Conservation (phyloP, 2,797 vertebrate species). For the Falco naumanni region DNA sequence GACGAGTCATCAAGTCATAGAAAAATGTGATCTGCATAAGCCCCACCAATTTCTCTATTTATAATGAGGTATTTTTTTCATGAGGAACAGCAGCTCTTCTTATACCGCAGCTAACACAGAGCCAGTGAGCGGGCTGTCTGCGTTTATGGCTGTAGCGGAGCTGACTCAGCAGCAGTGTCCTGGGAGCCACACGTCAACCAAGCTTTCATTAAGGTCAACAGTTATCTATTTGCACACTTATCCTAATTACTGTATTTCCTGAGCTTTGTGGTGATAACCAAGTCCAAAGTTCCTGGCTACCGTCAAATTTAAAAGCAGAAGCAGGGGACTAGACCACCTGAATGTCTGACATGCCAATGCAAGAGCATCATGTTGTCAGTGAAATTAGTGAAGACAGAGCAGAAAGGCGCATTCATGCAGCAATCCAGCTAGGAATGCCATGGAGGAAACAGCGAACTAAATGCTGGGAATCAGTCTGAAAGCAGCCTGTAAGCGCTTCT, state of each 20-base stretch:
- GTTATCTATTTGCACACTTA: neutral
- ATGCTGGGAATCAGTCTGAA: neutral
- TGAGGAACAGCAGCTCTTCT: constrained; percentile 26
- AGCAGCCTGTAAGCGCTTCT: neutral
- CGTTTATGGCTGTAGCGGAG: neutral
- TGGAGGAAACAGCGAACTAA: neutral
- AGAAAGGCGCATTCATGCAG: neutral
- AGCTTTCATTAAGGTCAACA: neutral
- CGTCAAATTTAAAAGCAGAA: neutral
- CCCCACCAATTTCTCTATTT: neutral
- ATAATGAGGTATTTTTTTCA: constrained; percentile 30
- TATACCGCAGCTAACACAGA: neutral
- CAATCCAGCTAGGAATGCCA: neutral
- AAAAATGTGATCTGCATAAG: constrained; percentile 24
- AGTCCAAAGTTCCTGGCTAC: neutral
- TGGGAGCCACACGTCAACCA: neutral
- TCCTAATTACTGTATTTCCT: neutral
- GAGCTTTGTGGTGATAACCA: neutral
- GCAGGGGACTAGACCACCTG: neutral
- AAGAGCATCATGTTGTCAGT: neutral
- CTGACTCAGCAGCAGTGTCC: constrained; percentile 34
- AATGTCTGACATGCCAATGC: neutral
- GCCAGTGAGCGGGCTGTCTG: neutral
- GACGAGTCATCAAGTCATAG: constrained; percentile 23
- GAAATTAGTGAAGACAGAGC: neutral